These are phyloP conservation scores for Cacatua alba DNA, from an alignment of 2,113 vertebrate species.

Conservation along the genomic window DNA sequence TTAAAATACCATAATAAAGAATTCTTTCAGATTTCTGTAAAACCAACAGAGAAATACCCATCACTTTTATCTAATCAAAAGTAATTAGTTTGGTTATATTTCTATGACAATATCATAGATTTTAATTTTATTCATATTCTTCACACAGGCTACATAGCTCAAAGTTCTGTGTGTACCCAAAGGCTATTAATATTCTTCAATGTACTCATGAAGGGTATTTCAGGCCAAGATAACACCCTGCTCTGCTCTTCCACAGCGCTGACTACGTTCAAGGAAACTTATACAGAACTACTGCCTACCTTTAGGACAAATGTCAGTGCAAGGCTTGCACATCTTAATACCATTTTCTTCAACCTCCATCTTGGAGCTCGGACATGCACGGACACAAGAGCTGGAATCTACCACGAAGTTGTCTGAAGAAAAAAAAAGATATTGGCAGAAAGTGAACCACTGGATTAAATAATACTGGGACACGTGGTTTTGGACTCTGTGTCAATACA, in stretches of 20 bases:
- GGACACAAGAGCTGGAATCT: constrained; percentile 95
- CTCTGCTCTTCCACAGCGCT: not conserved
- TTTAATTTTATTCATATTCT: not conserved
- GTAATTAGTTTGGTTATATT: not conserved
- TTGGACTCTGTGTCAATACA: not conserved
- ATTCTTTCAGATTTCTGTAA: not conserved
- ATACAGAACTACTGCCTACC: constrained; percentile 70
- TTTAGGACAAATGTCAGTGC: constrained; percentile 98
- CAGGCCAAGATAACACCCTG: not conserved
- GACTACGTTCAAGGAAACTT: not conserved
- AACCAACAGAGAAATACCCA: not conserved
- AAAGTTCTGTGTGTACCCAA: not conserved
- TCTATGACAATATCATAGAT: not conserved
- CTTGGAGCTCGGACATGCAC: constrained; percentile 96
- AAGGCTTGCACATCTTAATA: constrained; percentile 96
- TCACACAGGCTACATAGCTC: not conserved
- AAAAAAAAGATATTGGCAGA: not conserved
- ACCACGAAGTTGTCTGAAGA: constrained; percentile 96
- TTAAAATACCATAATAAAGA: not conserved
- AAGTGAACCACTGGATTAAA: not conserved
- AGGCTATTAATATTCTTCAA: not conserved
- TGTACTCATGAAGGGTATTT: not conserved
- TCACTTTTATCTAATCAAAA: not conserved
- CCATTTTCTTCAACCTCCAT: constrained; percentile 98
- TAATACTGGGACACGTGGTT: not conserved